Conservation (phyloP, 2,888 invertebrate genomes). For the Hyppa rectilinea region DNA sequence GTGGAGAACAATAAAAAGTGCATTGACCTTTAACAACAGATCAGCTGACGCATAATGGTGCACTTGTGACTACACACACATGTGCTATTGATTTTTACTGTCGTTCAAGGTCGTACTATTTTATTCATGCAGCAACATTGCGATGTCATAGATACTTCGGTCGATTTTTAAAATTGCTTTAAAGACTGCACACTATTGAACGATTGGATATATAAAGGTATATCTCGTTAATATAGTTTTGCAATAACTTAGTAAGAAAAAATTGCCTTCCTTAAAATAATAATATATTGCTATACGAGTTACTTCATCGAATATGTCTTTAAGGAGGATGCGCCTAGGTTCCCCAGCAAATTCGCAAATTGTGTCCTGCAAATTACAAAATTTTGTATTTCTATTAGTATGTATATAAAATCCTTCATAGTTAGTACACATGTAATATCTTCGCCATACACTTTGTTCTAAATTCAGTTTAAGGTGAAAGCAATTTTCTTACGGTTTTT, state of each 20-base stretch:
- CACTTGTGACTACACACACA: constrained; percentile 86
- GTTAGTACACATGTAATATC: background rate
- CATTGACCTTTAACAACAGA: constrained; percentile 87
- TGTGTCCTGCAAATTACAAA: no score
- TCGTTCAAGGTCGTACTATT: constrained; percentile 83
- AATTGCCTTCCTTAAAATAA: background rate
- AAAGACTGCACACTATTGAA: background rate
- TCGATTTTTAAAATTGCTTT: constrained; percentile 11
- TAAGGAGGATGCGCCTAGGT: no score
- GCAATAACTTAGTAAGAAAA: background rate
- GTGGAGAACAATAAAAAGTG: constrained; percentile 84
- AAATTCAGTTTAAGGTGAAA: background rate
- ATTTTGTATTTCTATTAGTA: no score
- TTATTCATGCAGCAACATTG: constrained; percentile 37
- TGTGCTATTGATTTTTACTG: constrained; percentile 84
- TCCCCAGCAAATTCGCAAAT: no score
- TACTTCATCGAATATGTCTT: background rate
- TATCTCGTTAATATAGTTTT: background rate
- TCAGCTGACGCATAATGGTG: constrained; percentile 89
- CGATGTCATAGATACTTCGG: background rate
- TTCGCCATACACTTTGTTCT: background rate
- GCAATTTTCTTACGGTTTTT: no score
- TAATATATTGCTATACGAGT: background rate
- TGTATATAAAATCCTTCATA: background rate
- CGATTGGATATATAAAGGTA: background rate